Conservation (phyloP, 2,797 vertebrate genomes). For the Lagodon rhomboides region DNA sequence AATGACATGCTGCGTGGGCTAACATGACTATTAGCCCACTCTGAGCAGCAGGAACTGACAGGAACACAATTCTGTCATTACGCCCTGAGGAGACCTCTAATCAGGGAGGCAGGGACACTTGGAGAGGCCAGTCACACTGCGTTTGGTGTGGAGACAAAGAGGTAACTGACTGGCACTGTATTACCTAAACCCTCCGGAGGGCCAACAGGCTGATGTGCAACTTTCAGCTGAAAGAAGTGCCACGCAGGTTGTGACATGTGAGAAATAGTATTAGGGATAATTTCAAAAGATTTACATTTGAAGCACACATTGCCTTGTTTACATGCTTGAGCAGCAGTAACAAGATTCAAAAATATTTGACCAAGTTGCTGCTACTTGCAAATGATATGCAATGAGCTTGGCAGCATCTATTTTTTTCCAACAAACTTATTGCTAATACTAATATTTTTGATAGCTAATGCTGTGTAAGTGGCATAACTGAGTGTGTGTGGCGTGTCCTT, state of each 20-base stretch:
- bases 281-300: neutral
- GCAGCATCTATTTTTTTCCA: neutral
- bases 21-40: slow-evolving; percentile 86
- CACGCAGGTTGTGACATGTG: neutral
- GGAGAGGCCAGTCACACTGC: slow-evolving; percentile 50
- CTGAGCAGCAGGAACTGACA: slow-evolving; percentile 81
- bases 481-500: neutral
- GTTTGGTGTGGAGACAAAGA: slow-evolving; percentile 45
- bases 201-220: neutral
- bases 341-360: neutral
- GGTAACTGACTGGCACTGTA: slow-evolving; percentile 10
- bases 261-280: neutral
- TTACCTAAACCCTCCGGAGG: slow-evolving; percentile 7
- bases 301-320: neutral
- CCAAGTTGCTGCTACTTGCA: neutral
- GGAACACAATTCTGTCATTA: slow-evolving; percentile 87
- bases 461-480: neutral
- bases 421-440: neutral
- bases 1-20: slow-evolving; percentile 84
- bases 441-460: too few relatives aligned
- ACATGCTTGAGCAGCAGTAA: neutral
- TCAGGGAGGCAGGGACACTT: slow-evolving; percentile 75
- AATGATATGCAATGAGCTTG: slow-evolving; percentile 4
- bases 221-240: neutral
- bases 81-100: slow-evolving; percentile 83